These are phyloP conservation scores for Brachionus paranguensis DNA, from an alignment of 1,140 invertebrate genomes.

Conservation along the genomic window DNA sequence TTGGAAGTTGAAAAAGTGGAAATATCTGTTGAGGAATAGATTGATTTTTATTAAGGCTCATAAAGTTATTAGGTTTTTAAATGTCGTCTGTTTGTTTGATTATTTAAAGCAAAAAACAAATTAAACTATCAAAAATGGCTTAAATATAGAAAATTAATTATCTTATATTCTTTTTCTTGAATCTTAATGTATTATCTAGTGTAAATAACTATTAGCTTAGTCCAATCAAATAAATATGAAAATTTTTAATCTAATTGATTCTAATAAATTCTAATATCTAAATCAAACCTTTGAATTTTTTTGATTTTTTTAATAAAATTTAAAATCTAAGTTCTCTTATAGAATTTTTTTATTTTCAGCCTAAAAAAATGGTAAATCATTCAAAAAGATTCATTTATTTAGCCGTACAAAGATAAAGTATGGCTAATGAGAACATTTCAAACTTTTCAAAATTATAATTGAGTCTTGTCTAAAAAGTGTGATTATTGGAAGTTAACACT, in stretches of 20 bases:
- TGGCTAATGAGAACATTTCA: too few relatives aligned
- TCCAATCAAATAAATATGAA: background rate
- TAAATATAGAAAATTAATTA: background rate
- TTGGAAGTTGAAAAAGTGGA: slow-evolving; percentile 36
- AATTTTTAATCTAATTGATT: background rate
- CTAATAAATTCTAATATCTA: background rate
- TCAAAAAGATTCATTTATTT: too few relatives aligned
- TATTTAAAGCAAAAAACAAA: background rate
- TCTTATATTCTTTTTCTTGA: background rate
- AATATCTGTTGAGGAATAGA: slow-evolving; percentile 20
- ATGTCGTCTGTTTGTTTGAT: background rate
- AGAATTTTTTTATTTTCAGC: too few relatives aligned
- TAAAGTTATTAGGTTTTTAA: background rate
- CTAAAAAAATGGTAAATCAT: too few relatives aligned
- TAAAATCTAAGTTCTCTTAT: background rate
- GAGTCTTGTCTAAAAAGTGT: too few relatives aligned
- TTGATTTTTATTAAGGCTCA: background rate
- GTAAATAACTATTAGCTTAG: background rate
- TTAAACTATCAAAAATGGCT: background rate
- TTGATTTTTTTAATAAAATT: background rate
- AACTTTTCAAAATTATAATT: too few relatives aligned
- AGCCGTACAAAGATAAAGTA: too few relatives aligned
- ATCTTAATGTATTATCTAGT: background rate
- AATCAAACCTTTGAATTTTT: background rate
- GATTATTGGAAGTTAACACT: too few relatives aligned